Conservation (phyloP, 1,140 invertebrate species). For the Drosophila mayri region DNA sequence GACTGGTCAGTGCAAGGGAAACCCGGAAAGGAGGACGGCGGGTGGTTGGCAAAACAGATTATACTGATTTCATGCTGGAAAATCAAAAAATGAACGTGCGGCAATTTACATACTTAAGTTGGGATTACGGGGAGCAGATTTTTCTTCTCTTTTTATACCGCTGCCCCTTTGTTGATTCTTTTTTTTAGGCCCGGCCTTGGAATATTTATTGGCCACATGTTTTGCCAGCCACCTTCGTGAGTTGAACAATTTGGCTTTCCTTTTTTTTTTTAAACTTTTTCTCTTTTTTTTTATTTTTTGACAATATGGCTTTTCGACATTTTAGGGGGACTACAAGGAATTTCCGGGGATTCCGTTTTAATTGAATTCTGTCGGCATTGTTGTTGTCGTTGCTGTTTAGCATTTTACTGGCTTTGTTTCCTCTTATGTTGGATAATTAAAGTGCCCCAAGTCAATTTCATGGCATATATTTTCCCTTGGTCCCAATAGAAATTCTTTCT, state of each 20-base stretch:
- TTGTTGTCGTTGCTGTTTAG: conserved; percentile 53
- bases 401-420: conserved; percentile 62
- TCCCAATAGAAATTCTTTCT: conserved; percentile 32
- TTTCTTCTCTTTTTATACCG: conserved; percentile 13
- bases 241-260: conserved; percentile 72
- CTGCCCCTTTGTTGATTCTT: conserved; percentile 19
- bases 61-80: conserved; percentile 81
- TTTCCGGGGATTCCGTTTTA: conserved; percentile 80
- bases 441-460: conserved; percentile 46
- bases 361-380: conserved; percentile 72
- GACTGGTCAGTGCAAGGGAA: conserved; percentile 42
- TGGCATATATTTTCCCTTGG: conserved; percentile 40
- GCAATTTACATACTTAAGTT: conserved; percentile 83
- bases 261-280: conserved; percentile 1
- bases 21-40: conserved; percentile 4
- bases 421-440: conserved; percentile 67
- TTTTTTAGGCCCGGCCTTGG: conserved; percentile 47
- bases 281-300: conserved; percentile 38
- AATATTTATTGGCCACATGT: conserved; percentile 79
- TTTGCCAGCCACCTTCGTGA: conserved; percentile 75
- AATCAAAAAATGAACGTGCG: conserved; percentile 83
- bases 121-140: conserved; percentile 39
- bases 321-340: conserved; percentile 74
- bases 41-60: conserved; percentile 66
- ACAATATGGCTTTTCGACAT: conserved; percentile 65